Base-by-base conservation (phyloP, 2,888 invertebrate species). In the Archips crataeganus region DNA sequence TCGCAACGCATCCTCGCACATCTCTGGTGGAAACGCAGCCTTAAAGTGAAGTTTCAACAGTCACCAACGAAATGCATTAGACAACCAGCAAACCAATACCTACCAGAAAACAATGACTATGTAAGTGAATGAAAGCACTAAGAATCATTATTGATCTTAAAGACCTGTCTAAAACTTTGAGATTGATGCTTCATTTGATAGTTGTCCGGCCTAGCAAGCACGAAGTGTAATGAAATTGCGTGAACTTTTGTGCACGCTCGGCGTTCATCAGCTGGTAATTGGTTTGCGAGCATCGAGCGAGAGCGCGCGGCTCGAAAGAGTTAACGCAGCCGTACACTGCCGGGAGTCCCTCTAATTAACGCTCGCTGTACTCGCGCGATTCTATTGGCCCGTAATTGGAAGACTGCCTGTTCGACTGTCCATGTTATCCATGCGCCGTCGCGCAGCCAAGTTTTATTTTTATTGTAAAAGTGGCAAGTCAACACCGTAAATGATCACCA, bases 201-300 rank as follows among this genome's bases (percentile, higher is more conserved):
- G 42, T 57, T 62, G 42, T 34, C 64, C n/a, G 51, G 45, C 60
- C 51, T 70, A 65, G 64, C 74, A 36, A 74, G 70, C 86, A 85
- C 84, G 87, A 84, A 86, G 86, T 87, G 86, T 89, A 88, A 87
- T 90, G 84, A 85, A 88, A 89, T 86, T 85, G 86, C 89, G 88
- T 75, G 75, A 79, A 81, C 87, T 90, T 88, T 88, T 87, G 86
- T 86, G 87, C 87, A 85, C 87, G 86, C 84, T 86, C 84, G 79
- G 80, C 87, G 88, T 89, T 89, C 90, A 90, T 92, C 90, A 87
- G 87, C 81, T 82, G 82, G 81, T 93, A 93, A 93, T 93, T 94
- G 92, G 92, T 90, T 88, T 82, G 87, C 86, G 83, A 85, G 84
- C 82, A 84, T 79, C 54, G 80, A 83, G 82, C 86, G 85, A 79